A percentile compares a stretch with the other conserved stretches of the same genome.
Conservation (phyloP, 2,797 vertebrate genomes). For the Poecilia wingei region DNA sequence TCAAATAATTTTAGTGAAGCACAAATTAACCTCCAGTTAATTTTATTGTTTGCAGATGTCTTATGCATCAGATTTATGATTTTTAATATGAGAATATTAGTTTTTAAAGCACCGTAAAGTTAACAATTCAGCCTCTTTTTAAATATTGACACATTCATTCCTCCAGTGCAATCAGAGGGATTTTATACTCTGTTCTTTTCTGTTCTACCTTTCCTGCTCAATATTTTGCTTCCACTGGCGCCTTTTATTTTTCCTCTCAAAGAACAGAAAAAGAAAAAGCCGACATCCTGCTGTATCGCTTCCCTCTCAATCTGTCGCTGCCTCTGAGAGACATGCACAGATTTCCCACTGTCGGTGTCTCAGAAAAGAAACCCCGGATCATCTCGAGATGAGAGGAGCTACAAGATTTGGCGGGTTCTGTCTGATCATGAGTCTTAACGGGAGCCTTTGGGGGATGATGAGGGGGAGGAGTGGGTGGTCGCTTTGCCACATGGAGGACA, state of each 20-base stretch:
- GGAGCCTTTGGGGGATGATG: constrained; percentile 49
- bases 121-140: constrained; percentile 6
- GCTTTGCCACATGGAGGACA: constrained; percentile 35
- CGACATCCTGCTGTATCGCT: constrained; percentile 11
- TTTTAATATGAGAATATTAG: neutral
- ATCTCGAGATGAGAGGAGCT: constrained; percentile 57
- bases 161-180: neutral
- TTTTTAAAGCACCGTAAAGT: neutral
- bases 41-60: too few species aligned
- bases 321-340: constrained; percentile 8
- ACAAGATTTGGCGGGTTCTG: constrained; percentile 34
- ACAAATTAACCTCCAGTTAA: too few species aligned
- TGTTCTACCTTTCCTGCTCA: neutral
- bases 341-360: constrained; percentile 23
- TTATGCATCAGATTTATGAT: neutral
- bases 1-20: too few species aligned
- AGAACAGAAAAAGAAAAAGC: constrained; percentile 18
- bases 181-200: neutral
- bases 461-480: constrained; percentile 52
- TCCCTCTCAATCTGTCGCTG: constrained; percentile 16
- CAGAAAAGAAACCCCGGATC: constrained; percentile 30
- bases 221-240: neutral
- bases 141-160: neutral
- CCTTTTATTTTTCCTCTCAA: constrained; percentile 30
- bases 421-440: constrained; percentile 57